phyloP scores from a whole-genome alignment of 2,888 invertebrate genomes.

The Meiosimyza platycephala region DNA sequence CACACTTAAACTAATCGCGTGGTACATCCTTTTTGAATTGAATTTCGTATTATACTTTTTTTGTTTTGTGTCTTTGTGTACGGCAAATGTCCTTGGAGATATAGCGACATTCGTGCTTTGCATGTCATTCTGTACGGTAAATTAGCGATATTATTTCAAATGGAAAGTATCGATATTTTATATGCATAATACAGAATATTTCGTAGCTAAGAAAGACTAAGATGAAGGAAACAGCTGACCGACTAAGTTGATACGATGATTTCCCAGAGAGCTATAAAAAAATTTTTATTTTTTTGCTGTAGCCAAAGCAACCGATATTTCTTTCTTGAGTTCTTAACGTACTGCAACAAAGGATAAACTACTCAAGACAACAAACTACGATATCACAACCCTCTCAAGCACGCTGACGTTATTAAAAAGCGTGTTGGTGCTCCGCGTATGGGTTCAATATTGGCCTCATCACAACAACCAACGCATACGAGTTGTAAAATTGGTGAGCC shows the following conservation, averaged over 20 bases:
- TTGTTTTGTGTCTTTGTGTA: too few relatives aligned
- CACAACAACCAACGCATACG: conserved; percentile 39
- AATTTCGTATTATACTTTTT: conserved; percentile 17
- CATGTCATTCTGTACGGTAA: conserved; percentile 11
- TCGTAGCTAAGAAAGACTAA: too few relatives aligned
- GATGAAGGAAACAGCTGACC: too few relatives aligned
- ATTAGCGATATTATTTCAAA: neutral
- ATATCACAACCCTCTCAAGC: conserved; percentile 1
- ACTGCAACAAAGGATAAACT: too few relatives aligned
- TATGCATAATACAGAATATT: too few relatives aligned
- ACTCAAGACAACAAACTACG: too few relatives aligned
- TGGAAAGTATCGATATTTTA: too few relatives aligned
- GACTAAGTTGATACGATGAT: too few relatives aligned
- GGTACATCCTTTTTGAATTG: conserved; percentile 23
- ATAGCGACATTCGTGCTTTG: conserved; percentile 40
- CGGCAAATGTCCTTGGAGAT: conserved; percentile 42
- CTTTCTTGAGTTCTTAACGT: too few relatives aligned
- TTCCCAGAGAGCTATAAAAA: too few relatives aligned
- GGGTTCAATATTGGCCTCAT: conserved; percentile 57
- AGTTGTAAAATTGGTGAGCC: conserved; percentile 55
- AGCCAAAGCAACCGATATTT: too few relatives aligned
- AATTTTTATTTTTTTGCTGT: too few relatives aligned
- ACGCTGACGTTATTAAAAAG: conserved; percentile 4
- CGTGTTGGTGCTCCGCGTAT: neutral
- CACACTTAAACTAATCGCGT: conserved; percentile 41